Conservation (phyloP, 2,113 vertebrate genomes). For the Chionomys nivalis region DNA sequence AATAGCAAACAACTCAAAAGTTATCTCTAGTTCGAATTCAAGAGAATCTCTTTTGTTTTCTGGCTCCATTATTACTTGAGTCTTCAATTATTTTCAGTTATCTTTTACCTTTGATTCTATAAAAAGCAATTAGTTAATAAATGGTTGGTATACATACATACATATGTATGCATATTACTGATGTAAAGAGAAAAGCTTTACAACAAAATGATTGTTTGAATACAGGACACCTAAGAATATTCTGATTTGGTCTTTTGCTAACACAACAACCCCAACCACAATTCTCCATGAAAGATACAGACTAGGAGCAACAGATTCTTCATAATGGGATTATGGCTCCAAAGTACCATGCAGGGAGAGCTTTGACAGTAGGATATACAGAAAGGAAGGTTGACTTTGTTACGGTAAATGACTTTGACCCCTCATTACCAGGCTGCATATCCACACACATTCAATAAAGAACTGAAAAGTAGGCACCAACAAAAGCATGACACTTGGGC, state of each 20-base stretch:
- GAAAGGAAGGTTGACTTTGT: neutral
- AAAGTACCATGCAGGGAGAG: neutral
- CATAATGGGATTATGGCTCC: neutral
- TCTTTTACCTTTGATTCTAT: neutral
- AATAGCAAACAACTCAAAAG: neutral
- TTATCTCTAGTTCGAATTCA: conserved; percentile 31
- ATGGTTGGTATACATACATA: neutral
- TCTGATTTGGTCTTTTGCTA: neutral
- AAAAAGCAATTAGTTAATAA: neutral
- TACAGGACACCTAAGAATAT: neutral
- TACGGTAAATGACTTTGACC: neutral
- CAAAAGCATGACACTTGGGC: neutral
- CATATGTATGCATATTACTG: neutral
- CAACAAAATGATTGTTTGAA: conserved; percentile 29
- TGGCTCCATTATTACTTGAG: neutral
- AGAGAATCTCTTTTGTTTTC: neutral
- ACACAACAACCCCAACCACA: neutral
- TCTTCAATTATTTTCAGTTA: neutral
- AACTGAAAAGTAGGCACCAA: neutral
- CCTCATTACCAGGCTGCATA: neutral
- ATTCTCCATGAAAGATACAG: neutral
- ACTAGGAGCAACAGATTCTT: neutral
- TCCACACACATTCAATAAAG: neutral
- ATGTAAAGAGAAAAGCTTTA: neutral
- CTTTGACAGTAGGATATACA: neutral